A percentile compares a stretch with the other conserved stretches of the same genome.
These are phyloP conservation scores for Danaus melanippus DNA, from an alignment of 1,140 invertebrate species.

Conservation along the genomic window DNA sequence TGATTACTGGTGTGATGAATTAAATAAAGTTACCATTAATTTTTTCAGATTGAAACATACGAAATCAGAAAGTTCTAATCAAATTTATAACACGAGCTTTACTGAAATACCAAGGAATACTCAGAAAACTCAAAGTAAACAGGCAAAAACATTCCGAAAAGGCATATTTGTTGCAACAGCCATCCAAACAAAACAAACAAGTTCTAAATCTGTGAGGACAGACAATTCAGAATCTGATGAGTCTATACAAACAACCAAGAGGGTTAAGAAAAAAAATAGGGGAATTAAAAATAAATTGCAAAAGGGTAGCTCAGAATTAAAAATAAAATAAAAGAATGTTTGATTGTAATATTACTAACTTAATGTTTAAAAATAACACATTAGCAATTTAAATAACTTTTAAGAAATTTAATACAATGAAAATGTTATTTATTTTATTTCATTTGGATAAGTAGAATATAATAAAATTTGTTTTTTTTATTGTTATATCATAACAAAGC, in stretches of 20 bases:
- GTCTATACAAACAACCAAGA: slow-evolving; percentile 56
- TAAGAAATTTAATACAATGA: too few species aligned
- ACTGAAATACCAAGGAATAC: slow-evolving; percentile 61
- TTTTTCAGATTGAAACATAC: slow-evolving; percentile 56
- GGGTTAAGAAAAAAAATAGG: slow-evolving; percentile 70
- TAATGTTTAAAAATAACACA: too few species aligned
- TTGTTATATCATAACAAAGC: too few species aligned
- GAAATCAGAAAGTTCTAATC: slow-evolving; percentile 44
- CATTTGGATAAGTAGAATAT: too few species aligned
- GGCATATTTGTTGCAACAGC: slow-evolving; percentile 74
- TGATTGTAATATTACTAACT: too few species aligned
- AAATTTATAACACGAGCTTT: slow-evolving; percentile 57
- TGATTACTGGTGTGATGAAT: neutral
- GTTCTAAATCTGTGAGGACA: slow-evolving; percentile 45
- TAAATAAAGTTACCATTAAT: slow-evolving; percentile 14
- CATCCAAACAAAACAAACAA: slow-evolving; percentile 58
- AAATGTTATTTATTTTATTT: too few species aligned
- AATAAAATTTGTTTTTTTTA: too few species aligned
- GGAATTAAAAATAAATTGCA: slow-evolving; percentile 46
- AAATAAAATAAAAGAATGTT: slow-evolving; percentile 6
- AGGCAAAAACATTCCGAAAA: slow-evolving; percentile 72
- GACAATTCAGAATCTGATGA: slow-evolving; percentile 73
- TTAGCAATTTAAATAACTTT: too few species aligned
- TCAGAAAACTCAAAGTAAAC: slow-evolving; percentile 42
- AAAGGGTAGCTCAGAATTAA: slow-evolving; percentile 40